Conservation (phyloP, 92 coral and sea anemone species). For the Pocillopora meandrina region DNA sequence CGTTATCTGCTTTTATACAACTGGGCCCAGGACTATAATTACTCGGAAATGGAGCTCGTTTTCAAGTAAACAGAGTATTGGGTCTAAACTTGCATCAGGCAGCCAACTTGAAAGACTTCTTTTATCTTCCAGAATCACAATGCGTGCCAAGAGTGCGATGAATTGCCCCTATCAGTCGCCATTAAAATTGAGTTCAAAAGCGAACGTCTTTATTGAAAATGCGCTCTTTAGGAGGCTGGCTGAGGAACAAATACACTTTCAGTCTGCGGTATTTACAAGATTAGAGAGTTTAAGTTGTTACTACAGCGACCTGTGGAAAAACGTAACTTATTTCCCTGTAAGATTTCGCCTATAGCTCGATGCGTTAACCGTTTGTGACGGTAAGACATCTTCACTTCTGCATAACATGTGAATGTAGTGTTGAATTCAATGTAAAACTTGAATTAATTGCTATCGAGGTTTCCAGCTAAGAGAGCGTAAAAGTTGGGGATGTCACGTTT, state of each 20-base stretch:
- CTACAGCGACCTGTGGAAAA: no score
- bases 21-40: not conserved
- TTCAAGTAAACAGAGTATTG: slow-evolving; percentile 20
- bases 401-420: no score
- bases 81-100: slow-evolving; percentile 41
- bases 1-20: no score
- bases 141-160: slow-evolving; percentile 49
- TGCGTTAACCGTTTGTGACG: no score
- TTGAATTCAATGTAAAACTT: no score
- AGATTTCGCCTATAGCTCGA: no score
- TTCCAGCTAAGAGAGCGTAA: no score
- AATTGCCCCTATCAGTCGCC: slow-evolving; percentile 63
- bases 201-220: slow-evolving; percentile 72
- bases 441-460: no score
- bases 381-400: not conserved
- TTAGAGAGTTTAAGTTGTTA: not conserved
- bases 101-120: slow-evolving; percentile 40
- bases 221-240: slow-evolving; percentile 52
- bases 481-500: no score
- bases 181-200: slow-evolving; percentile 74
- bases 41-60: slow-evolving; percentile 6
- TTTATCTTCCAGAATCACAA: slow-evolving; percentile 51
- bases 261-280: slow-evolving; percentile 23
- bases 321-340: not conserved
- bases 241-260: slow-evolving; percentile 54